Evolutionary conservation across 2,113 vertebrate species (phyloP).

Genomic region (Bathybates hornii): DNA sequence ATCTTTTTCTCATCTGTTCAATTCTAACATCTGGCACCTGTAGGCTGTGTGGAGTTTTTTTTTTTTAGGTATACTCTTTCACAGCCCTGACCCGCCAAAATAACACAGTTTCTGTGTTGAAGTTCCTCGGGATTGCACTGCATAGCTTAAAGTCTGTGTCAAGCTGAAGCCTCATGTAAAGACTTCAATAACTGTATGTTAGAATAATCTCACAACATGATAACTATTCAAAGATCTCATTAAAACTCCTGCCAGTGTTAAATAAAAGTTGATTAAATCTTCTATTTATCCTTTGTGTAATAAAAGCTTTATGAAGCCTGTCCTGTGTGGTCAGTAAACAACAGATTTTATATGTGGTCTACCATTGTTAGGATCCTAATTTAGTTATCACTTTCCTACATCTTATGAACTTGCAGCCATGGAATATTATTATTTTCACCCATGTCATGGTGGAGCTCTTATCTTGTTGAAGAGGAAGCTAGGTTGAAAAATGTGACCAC

Average conservation of each 20-base stretch:
- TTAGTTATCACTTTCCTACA: not conserved
- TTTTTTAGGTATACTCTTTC: not conserved
- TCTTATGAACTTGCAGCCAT: not conserved
- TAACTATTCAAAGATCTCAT: not conserved
- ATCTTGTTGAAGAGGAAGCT: not conserved
- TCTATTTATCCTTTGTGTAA: not conserved
- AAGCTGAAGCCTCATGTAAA: not conserved
- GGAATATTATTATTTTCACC: not conserved
- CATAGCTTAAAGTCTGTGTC: not conserved
- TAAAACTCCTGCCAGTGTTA: not conserved
- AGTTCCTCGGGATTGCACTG: not conserved
- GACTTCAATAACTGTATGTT: not conserved
- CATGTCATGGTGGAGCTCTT: not conserved
- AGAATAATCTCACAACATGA: not conserved
- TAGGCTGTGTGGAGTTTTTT: not conserved
- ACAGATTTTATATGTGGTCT: not conserved
- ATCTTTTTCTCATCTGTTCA: not conserved
- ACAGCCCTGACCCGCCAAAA: not conserved
- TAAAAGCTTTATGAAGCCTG: not conserved
- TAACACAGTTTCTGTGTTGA: not conserved
- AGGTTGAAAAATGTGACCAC: not conserved
- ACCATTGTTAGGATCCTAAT: not conserved
- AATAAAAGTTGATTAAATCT: not conserved
- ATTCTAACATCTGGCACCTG: not conserved
- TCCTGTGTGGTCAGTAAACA: not conserved